Conservation (phyloP, 1,140 invertebrate genomes). For the Anastrepha obliqua region DNA sequence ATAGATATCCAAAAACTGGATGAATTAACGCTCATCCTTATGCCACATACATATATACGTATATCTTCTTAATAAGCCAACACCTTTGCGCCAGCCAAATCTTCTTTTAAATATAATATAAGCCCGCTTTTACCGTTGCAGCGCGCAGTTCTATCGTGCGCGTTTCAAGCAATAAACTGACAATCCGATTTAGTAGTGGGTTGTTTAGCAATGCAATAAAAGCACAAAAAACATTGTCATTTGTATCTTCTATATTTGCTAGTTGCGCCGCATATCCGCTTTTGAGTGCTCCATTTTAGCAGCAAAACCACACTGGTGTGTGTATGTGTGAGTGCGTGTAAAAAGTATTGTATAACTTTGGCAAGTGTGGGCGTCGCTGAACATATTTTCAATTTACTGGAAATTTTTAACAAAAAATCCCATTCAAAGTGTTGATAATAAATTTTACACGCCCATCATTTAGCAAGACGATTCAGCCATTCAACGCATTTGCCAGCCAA, state of each 20-base stretch:
- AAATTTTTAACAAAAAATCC: background rate
- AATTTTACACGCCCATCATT: background rate
- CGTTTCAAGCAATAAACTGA: constrained; percentile 30
- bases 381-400: background rate
- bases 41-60: background rate
- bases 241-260: background rate
- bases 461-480: constrained; percentile 11
- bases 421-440: background rate
- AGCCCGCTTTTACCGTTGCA: constrained; percentile 28
- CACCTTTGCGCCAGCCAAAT: background rate
- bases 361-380: background rate
- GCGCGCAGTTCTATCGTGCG: constrained; percentile 1
- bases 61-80: constrained; percentile 5
- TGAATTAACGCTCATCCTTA: background rate
- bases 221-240: background rate
- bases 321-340: background rate
- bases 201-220: background rate
- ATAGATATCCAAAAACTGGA: background rate
- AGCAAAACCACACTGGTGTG: background rate
- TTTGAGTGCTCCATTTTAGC: constrained; percentile 3
- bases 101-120: constrained; percentile 42
- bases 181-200: background rate
- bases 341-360: background rate
- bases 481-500: background rate
- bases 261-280: background rate